These are phyloP conservation scores for Pomacea canaliculata DNA, from an alignment of 2,888 invertebrate species.

Conservation along the genomic window DNA sequence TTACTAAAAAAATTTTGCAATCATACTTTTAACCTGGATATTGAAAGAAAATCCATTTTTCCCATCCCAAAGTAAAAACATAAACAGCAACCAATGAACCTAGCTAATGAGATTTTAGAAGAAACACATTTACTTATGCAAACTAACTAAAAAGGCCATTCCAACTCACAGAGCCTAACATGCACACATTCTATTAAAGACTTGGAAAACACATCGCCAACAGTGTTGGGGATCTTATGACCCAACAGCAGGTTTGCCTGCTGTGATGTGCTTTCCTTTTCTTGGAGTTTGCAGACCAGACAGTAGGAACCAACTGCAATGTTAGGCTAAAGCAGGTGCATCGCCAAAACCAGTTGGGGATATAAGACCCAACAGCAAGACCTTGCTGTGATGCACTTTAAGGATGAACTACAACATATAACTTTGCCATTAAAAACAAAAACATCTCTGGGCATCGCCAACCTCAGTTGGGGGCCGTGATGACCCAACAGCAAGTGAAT, in stretches of 20 bases:
- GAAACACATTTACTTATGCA: too few relatives aligned
- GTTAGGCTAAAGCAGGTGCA: background rate
- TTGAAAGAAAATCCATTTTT: too few relatives aligned
- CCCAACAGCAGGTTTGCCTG: constrained; percentile 1
- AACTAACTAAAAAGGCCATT: too few relatives aligned
- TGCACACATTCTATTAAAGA: too few relatives aligned
- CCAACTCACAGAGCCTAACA: too few relatives aligned
- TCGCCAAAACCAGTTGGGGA: constrained; percentile 25
- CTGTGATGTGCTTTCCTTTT: constrained; percentile 1
- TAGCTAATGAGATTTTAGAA: too few relatives aligned
- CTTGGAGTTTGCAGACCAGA: too few relatives aligned
- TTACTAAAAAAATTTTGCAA: too few relatives aligned
- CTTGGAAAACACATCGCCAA: background rate
- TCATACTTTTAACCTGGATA: too few relatives aligned
- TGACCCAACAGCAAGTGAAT: constrained; percentile 26
- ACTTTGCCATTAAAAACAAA: background rate
- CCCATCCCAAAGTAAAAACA: too few relatives aligned
- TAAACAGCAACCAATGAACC: background rate
- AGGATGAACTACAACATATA: background rate
- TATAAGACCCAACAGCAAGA: constrained; percentile 31
- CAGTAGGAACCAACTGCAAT: too few relatives aligned
- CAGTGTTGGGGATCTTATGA: background rate
- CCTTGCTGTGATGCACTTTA: constrained; percentile 35
- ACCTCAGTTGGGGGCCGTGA: constrained; percentile 31
- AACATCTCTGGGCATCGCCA: constrained; percentile 30